These are phyloP conservation scores for Amphibalanus amphitrite DNA, from an alignment of 1,140 invertebrate genomes.

Conservation along the genomic window DNA sequence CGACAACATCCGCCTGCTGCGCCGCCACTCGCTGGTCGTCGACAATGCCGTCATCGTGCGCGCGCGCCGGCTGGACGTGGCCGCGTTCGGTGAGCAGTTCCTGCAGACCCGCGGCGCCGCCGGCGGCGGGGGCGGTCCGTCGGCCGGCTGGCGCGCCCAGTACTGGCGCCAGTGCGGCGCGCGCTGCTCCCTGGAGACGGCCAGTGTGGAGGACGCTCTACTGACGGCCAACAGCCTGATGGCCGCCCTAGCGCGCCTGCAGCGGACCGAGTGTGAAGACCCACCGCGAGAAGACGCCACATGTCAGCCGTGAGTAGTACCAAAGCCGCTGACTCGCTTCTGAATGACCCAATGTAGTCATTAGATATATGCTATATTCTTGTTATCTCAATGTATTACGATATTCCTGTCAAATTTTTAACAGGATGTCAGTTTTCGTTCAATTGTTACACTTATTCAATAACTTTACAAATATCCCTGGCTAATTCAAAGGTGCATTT, in stretches of 20 bases:
- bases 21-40: not conserved
- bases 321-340: too few relatives aligned
- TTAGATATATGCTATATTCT: too few relatives aligned
- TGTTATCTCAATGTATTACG: too few relatives aligned
- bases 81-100: not conserved
- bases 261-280: not conserved
- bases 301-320: too few relatives aligned
- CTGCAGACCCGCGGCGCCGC: too few relatives aligned
- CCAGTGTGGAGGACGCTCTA: not conserved
- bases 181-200: not conserved
- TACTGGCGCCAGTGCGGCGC: not conserved
- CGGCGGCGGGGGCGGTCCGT: too few relatives aligned
- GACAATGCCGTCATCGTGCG: not conserved
- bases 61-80: not conserved
- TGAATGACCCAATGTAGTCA: too few relatives aligned
- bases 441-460: too few relatives aligned
- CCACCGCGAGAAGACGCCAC: not conserved
- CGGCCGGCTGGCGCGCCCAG: not conserved
- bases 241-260: not conserved
- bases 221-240: not conserved
- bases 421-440: too few relatives aligned
- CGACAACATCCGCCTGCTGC: not conserved
- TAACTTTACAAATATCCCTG: too few relatives aligned
- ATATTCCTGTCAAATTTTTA: too few relatives aligned
- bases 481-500: too few relatives aligned